phyloP scores from a whole-genome alignment of 1,140 invertebrate species.

The Acromyrmex echinatior region DNA sequence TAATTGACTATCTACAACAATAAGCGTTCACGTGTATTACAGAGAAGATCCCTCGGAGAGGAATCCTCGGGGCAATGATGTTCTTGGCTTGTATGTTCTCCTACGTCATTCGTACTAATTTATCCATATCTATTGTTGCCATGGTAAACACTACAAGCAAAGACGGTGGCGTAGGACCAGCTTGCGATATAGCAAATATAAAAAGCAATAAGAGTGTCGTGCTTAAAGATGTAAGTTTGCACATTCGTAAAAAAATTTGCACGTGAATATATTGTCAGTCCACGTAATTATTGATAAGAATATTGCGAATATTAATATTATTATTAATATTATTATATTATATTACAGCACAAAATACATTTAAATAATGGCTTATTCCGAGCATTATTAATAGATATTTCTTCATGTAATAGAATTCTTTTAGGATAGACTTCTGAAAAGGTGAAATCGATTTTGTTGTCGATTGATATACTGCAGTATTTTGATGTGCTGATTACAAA shows the following conservation, averaged over 20 bases:
- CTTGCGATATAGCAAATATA: neutral
- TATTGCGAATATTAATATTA: neutral
- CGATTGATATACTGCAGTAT: too few relatives aligned
- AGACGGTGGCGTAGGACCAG: slow-evolving; percentile 60
- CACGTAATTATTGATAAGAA: slow-evolving; percentile 9
- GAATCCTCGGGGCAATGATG: slow-evolving; percentile 90
- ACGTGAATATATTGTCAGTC: slow-evolving; percentile 12
- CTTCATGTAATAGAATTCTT: neutral
- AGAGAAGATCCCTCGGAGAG: slow-evolving; percentile 85
- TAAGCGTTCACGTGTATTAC: slow-evolving; percentile 58
- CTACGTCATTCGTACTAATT: slow-evolving; percentile 91
- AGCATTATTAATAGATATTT: slow-evolving; percentile 9
- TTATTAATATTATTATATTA: slow-evolving; percentile 29
- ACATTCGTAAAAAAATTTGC: slow-evolving; percentile 58
- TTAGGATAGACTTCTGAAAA: neutral
- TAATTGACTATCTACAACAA: neutral
- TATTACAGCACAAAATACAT: slow-evolving; percentile 37
- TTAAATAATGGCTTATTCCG: too few relatives aligned
- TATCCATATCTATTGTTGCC: slow-evolving; percentile 91
- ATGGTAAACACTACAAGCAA: slow-evolving; percentile 87
- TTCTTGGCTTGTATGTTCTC: slow-evolving; percentile 91
- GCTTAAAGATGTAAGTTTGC: slow-evolving; percentile 71
- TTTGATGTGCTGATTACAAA: too few relatives aligned
- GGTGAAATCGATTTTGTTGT: too few relatives aligned
- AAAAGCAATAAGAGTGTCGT: neutral